Percentiles rank a stretch among this genome's conserved stretches.
These are phyloP conservation scores for Caenorhabditis sulstoni DNA, from an alignment of 2,888 invertebrate species.

Conservation along the genomic window DNA sequence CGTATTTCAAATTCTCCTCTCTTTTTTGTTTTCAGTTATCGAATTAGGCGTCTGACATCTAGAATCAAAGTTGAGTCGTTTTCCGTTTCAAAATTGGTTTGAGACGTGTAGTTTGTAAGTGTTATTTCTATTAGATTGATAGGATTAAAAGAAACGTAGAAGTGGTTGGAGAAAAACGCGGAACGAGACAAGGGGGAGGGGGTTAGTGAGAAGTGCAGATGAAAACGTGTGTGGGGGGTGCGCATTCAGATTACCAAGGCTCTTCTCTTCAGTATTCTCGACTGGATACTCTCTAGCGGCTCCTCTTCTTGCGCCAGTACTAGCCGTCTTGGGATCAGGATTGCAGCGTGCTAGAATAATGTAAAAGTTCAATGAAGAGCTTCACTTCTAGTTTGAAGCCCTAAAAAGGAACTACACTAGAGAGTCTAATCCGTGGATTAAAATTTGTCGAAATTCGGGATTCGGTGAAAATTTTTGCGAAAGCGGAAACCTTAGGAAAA, in stretches of 20 bases:
- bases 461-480: slow-evolving; percentile 9
- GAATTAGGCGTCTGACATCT: neutral
- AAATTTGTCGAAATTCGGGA: slow-evolving; percentile 8
- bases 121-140: slow-evolving; percentile 24
- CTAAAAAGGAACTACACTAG: slow-evolving; percentile 40
- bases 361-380: slow-evolving; percentile 39
- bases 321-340: slow-evolving; percentile 50
- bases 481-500: slow-evolving; percentile 51
- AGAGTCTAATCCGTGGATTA: slow-evolving; percentile 37
- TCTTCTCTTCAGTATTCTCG: slow-evolving; percentile 51
- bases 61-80: slow-evolving; percentile 13
- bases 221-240: no score
- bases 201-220: slow-evolving; percentile 11
- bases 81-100: slow-evolving; percentile 1
- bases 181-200: neutral
- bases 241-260: slow-evolving; percentile 35
- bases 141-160: slow-evolving; percentile 37
- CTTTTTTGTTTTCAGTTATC: slow-evolving; percentile 1
- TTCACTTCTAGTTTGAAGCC: slow-evolving; percentile 27
- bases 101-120: slow-evolving; percentile 26
- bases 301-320: slow-evolving; percentile 31
- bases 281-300: slow-evolving; percentile 42
- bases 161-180: slow-evolving; percentile 15
- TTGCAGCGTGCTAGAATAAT: slow-evolving; percentile 48
- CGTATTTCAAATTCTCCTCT: no score